Conservation (phyloP, 1,140 invertebrate genomes). For the Brachionus plicatilis region DNA sequence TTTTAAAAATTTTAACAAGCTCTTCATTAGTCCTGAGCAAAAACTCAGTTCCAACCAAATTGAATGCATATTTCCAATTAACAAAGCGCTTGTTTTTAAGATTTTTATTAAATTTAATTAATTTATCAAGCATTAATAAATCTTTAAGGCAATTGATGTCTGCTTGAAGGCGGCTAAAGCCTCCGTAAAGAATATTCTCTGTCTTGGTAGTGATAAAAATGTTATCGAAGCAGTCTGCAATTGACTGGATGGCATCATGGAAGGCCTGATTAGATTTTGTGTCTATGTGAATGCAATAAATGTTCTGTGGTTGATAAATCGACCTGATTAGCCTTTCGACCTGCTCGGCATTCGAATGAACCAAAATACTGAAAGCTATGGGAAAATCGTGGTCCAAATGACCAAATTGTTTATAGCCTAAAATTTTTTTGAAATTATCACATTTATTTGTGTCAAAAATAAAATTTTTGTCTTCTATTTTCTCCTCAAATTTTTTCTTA, state of each 20-base stretch:
- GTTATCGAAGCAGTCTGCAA: constrained; percentile 47
- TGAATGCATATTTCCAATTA: constrained; percentile 48
- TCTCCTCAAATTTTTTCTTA: neutral
- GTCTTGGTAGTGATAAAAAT: constrained; percentile 44
- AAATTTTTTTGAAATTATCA: neutral
- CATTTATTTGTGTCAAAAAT: neutral
- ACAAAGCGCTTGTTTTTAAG: neutral
- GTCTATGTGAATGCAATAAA: constrained; percentile 51
- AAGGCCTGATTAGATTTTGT: constrained; percentile 41
- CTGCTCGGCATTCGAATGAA: constrained; percentile 47
- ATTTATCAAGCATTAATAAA: constrained; percentile 21
- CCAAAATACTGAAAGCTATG: constrained; percentile 47
- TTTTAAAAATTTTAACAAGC: constrained; percentile 43
- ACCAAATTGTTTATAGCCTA: neutral
- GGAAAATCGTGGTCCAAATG: neutral
- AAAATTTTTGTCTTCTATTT: neutral
- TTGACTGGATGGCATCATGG: constrained; percentile 41
- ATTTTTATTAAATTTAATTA: neutral
- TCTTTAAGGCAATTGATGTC: constrained; percentile 43
- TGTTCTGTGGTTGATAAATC: constrained; percentile 50
- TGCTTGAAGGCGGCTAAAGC: constrained; percentile 42
- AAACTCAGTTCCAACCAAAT: constrained; percentile 51
- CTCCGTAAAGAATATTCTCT: constrained; percentile 40
- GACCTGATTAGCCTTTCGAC: constrained; percentile 46
- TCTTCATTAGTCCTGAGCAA: constrained; percentile 41